Base-by-base conservation (phyloP, 2,113 vertebrate genomes). In the Aplodontia rufa region DNA sequence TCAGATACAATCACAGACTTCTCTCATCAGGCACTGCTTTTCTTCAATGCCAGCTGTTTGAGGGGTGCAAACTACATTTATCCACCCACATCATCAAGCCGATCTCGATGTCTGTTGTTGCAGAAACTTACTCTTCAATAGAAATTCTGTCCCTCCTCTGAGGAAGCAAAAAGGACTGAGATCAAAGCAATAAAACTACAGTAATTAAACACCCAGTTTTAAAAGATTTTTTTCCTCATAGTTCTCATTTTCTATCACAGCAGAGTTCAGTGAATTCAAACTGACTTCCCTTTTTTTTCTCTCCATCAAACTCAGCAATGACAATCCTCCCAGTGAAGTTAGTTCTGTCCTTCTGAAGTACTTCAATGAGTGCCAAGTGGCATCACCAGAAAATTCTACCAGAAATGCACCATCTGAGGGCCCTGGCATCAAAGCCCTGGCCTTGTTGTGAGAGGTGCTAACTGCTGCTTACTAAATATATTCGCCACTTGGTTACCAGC, bases 401-500 rank as follows among this genome's bases (percentile, higher is more conserved):
- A 28, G 3, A 71, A 88, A 95, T 2, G 7, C n/a, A 37, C 76
- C 32, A 9, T 89, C 0, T 0, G 20, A 69, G 40, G 69, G 6
- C 42, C 40, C 47, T 20, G 74, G 75, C 11, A 0, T 5, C 49
- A 79, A 55, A 82, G 74, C 60, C 62, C 40, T 40, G 78, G 45
- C 80, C 6, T 1, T 71, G 60, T 81, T 62, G 81, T 95, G 81
- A 96, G 55, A 93, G 80, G 90, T 87, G 42, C 62, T 85, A 95
- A 69, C 72, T 5, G 1, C 82, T 95, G 88, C 84, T 92, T 84
- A 22, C 92, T 96, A 96, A 97, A 90, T 96, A 90, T 97, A 89
- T 87, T 3, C 97, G 97, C 90, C 95, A 97, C 94, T 10, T 93
- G 74, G 96, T 89, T 97, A 95, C 76, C 97, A 96, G 94, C 96